Evolutionary conservation across 2,113 vertebrate genomes (phyloP), one percentile per base, ranked within the genome.

Genomic region (Protomyctophum bolini): DNA sequence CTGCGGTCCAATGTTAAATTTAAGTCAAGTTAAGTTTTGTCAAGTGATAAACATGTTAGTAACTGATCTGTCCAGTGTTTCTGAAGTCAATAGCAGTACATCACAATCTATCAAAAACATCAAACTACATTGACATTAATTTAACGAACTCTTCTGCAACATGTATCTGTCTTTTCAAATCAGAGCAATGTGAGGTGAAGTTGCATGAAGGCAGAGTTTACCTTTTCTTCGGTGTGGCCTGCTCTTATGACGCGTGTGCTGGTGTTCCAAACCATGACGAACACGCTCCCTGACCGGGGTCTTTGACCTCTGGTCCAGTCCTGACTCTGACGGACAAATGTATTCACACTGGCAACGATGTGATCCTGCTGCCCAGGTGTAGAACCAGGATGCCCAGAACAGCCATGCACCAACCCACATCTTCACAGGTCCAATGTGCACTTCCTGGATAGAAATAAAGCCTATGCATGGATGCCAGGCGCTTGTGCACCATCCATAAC

Each of bases 371-470:
- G 72, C 77, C 71, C 91, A 93, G 61, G 88, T 82, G 81, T 41
- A 86, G 58, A 90, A 69, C 73, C 71, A 86, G 72, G 68, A 83
- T 72, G 71, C 72, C 72, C 86, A 91, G 50, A 93, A 77, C 41
- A 94, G 77, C 88, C 94, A 91, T 6, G 65, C 73, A 14, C 75
- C 58, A 8, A 91, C 54, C 69, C 73, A 75, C 94, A 95, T 95
- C 86, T 86, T 93, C 66, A 28, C 21, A 28, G 48, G 10, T 63
- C 52, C 54, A 57, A 21, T 12, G 15, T 33, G 5, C 29, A 10
- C 67, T 48, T 69, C 56, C 80, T 45, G 67, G 57, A 54, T 56
- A 57, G 46, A 0, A 7, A 28, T 12, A 11, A 15, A 7, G 33
- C 3, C 51, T 46, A 29, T 66, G 59, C 56, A n/a, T 5, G 58